phyloP scores from a whole-genome alignment of 1,140 invertebrate species.

The Drosophila pectinifera region DNA sequence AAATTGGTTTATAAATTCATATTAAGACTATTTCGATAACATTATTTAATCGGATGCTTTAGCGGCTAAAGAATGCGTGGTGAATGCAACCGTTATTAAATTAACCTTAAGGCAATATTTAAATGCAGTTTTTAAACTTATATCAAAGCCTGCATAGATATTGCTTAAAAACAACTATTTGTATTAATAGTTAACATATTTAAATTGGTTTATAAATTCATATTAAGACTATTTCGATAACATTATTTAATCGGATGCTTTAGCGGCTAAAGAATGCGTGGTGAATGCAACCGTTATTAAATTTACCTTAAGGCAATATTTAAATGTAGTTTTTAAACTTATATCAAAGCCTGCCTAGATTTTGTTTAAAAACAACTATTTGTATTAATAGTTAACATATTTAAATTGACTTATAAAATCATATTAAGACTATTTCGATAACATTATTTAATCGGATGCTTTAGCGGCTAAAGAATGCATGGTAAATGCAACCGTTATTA shows the following conservation, averaged over 20 bases:
- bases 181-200: no score
- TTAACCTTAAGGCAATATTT: neutral
- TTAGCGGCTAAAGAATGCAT: neutral
- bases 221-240: conserved; percentile 10
- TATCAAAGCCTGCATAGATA: neutral
- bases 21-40: conserved; percentile 11
- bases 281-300: neutral
- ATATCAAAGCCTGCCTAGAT: neutral
- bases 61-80: neutral
- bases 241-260: conserved; percentile 7
- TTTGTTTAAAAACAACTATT: neutral
- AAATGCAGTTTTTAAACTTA: neutral
- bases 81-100: neutral
- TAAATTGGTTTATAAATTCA: conserved; percentile 30
- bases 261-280: neutral
- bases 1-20: conserved; percentile 28
- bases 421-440: conserved; percentile 11
- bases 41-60: conserved; percentile 7
- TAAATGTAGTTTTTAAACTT: neutral
- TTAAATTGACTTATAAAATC: conserved; percentile 33
- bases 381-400: no score
- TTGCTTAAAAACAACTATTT: neutral
- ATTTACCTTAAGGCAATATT: neutral
- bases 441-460: conserved; percentile 7
- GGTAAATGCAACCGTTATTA: neutral